phyloP scores from a whole-genome alignment of 2,888 invertebrate genomes.

The Palloptera scutellata region DNA sequence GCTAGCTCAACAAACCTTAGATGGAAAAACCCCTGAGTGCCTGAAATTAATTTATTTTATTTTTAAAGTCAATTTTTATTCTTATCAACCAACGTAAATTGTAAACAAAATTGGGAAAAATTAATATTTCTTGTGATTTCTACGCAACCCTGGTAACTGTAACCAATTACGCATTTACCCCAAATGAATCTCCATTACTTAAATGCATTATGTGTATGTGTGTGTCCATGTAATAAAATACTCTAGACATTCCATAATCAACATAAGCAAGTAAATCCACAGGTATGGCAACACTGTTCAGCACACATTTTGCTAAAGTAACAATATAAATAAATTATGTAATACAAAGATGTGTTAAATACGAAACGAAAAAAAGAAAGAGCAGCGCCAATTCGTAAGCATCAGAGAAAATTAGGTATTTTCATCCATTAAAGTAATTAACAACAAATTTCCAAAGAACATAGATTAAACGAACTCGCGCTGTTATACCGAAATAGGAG shows the following conservation, averaged over 20 bases:
- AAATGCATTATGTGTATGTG: constrained; percentile 1
- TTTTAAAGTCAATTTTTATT: too few species aligned
- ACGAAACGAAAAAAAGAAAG: constrained; percentile 27
- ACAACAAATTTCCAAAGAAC: constrained; percentile 52
- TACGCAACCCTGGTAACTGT: too few species aligned
- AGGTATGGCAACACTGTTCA: background rate
- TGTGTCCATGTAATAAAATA: background rate
- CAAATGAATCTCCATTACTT: background rate
- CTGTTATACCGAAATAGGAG: background rate
- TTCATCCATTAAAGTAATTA: constrained; percentile 59
- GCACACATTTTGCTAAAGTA: background rate
- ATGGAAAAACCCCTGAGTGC: too few species aligned
- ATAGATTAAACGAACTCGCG: background rate
- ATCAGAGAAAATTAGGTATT: constrained; percentile 43
- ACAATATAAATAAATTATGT: constrained; percentile 9
- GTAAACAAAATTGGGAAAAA: too few species aligned
- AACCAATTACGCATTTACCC: background rate
- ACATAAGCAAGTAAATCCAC: background rate
- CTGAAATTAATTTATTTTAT: too few species aligned
- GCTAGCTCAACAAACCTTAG: too few species aligned
- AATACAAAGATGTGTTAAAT: constrained; percentile 39
- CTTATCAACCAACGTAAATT: too few species aligned
- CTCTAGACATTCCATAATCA: too few species aligned
- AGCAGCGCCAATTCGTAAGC: background rate
- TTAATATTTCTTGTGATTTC: too few species aligned